These are phyloP conservation scores for Epizoanthus illoricatus DNA, from an alignment of 92 coral and sea anemone genomes.

Conservation along the genomic window DNA sequence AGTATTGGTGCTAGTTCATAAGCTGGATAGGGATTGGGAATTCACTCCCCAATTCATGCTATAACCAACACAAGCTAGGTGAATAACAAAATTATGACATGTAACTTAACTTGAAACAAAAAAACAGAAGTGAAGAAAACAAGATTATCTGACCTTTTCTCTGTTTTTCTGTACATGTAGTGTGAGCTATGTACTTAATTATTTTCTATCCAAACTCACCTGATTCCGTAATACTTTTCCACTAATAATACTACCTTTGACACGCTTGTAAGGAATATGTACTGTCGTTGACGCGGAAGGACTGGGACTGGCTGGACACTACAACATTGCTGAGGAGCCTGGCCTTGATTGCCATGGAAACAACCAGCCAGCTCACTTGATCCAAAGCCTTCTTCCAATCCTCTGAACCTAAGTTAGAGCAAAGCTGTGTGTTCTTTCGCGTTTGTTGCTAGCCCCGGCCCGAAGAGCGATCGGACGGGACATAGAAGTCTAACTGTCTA, in stretches of 20 bases:
- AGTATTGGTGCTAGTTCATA: too few relatives aligned
- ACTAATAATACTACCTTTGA: constrained; percentile 43
- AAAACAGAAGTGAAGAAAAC: too few relatives aligned
- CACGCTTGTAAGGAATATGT: constrained; percentile 30
- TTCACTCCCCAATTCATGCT: too few relatives aligned
- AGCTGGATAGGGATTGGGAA: too few relatives aligned
- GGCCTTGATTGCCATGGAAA: constrained; percentile 26
- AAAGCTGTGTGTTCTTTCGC: constrained; percentile 39
- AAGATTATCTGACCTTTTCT: not conserved
- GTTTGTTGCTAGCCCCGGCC: constrained; percentile 36
- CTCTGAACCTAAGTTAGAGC: constrained; percentile 22
- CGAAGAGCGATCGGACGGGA: constrained; percentile 44
- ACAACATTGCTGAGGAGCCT: constrained; percentile 37
- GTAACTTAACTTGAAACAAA: too few relatives aligned
- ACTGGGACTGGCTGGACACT: constrained; percentile 37
- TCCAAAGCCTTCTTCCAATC: constrained; percentile 26
- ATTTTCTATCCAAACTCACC: not conserved
- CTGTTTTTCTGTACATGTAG: not conserved
- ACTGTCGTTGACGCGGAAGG: too few relatives aligned
- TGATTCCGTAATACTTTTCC: constrained; percentile 10
- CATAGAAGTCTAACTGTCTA: constrained; percentile 31
- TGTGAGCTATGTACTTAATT: not conserved
- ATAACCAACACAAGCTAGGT: too few relatives aligned
- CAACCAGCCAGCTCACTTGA: constrained; percentile 7
- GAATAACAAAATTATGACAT: too few relatives aligned